These are phyloP conservation scores for Papilio protenor DNA, from an alignment of 2,888 invertebrate genomes.

Conservation along the genomic window DNA sequence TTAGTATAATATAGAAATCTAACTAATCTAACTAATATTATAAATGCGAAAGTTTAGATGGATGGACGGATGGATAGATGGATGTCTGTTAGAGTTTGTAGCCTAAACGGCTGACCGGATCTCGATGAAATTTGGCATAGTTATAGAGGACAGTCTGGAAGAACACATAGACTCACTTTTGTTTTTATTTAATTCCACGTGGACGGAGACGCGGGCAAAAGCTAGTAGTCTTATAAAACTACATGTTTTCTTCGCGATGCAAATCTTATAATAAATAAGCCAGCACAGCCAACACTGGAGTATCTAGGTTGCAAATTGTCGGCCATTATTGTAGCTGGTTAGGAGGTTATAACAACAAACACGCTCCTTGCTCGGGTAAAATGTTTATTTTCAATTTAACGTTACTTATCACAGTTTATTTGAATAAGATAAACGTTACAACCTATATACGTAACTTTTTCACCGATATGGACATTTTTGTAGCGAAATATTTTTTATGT, in stretches of 20 bases:
- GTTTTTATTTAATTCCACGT: too few relatives aligned
- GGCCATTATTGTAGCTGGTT: slow-evolving; percentile 31
- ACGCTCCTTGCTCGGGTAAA: slow-evolving; percentile 3
- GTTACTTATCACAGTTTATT: slow-evolving; percentile 20
- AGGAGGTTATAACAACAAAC: slow-evolving; percentile 37
- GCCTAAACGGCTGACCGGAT: too few relatives aligned
- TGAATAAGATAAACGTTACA: slow-evolving; percentile 15
- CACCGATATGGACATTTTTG: neutral
- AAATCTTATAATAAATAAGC: slow-evolving; percentile 30
- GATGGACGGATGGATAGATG: too few relatives aligned
- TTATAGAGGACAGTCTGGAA: too few relatives aligned
- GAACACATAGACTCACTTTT: too few relatives aligned
- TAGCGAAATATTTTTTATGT: neutral
- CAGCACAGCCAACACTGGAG: slow-evolving; percentile 19
- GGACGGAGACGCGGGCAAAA: too few relatives aligned
- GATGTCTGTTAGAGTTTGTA: too few relatives aligned
- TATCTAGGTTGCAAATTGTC: slow-evolving; percentile 35
- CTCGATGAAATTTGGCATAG: too few relatives aligned
- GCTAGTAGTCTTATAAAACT: neutral
- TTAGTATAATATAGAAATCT: too few relatives aligned
- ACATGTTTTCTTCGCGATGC: slow-evolving; percentile 27
- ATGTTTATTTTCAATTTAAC: slow-evolving; percentile 31
- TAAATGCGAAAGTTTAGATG: too few relatives aligned
- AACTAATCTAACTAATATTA: too few relatives aligned
- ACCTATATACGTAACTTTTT: slow-evolving; percentile 4